Evolutionary conservation across 2,113 vertebrate genomes (phyloP), one percentile per base, ranked within the genome.

Genomic region (Aegotheles bennettii): DNA sequence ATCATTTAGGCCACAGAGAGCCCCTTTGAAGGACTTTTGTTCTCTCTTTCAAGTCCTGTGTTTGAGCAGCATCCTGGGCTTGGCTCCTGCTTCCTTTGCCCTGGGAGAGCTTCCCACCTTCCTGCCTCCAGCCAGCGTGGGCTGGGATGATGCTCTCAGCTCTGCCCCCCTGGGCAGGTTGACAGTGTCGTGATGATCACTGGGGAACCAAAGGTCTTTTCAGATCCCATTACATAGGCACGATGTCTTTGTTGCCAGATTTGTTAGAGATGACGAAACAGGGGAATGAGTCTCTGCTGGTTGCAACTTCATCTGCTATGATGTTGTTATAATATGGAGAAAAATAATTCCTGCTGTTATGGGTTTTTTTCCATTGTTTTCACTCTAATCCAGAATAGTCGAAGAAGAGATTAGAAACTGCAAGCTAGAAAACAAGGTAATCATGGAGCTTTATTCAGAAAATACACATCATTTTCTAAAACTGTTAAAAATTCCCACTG

Each of bases 231-330:
- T 28, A 15, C 13, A 23, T 13, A 7, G 21, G 54, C 24, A 48
- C 1, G 2, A 33, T 40, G 11, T 45, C 38, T 40, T 71, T 31
- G 18, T 35, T 5, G 2, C 17, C 0, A 1, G 1, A 18, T 67
- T 68, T 56, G 10, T 42, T 61, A 35, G 23, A n/a, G 6, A 15
- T 35, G 16, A 48, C 59, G 65, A 60, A 88, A 73, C 10, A 4
- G 16, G 45, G 18, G 26, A 73, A 73, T 43, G 40, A 54, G 18
- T 4, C 21, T 54, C 45, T 38, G 21, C 23, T 68, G 53, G 13
- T 15, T 61, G 31, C 47, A 93, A 42, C 7, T 48, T 78, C 31
- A 38, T 36, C 18, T 48, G 35, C 54, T 36, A 4, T 33, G 10
- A 15, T 53, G 26, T 4, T 36, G 26, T 35, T n/a, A n/a, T n/a